Base-by-base conservation (phyloP, 2,888 invertebrate genomes). In the Hypercompe scribonia region DNA sequence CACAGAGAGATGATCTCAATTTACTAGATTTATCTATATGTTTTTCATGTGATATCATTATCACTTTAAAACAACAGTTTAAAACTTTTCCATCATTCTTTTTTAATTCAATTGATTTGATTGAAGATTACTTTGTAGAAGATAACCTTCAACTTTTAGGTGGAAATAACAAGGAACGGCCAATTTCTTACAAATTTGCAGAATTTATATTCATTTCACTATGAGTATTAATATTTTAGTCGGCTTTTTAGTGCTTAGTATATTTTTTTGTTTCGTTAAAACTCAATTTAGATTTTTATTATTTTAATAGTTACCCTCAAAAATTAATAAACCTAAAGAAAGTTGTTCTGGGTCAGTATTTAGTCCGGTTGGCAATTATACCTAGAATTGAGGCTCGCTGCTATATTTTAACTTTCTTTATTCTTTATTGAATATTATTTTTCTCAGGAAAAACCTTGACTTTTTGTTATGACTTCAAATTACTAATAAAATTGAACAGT, bases 381-480 rank as follows among this genome's bases (percentile, higher is more conserved):
- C 31, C 66, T 70, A 78, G n/a, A 76, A 78, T 78, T 72, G 63
- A 33, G 65, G 31, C 28, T 24, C 65, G 24, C 64, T 70, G 34
- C 67, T 31, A 85, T 82, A 77, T 79, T 78, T 73, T 76, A 67
- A 64, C 65, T 8, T 72, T 73, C 67, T 81, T 78, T 74, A 72
- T 82, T 77, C 72, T 82, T 82, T 78, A 78, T 79, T 78, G 28
- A 64, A 77, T 33, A 2, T 69, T 76, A 84, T 81, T 74, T 70
- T 68, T 68, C 76, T 68, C 76, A 7, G 2, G 79, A 63, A 75
- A 33, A 71, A 74, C 73, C 18, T 72, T 69, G 64, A 68, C 39
- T 66, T 64, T 58, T 39, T 79, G 46, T 75, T 82, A 78, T 73
- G 65, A 72, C 72, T 76, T 63, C 34, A 46, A 70, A 64, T 77